A percentile compares a stretch with the other conserved stretches of the same genome.
phyloP scores from a whole-genome alignment of 2,113 vertebrate genomes.

The Silurus glanis region DNA sequence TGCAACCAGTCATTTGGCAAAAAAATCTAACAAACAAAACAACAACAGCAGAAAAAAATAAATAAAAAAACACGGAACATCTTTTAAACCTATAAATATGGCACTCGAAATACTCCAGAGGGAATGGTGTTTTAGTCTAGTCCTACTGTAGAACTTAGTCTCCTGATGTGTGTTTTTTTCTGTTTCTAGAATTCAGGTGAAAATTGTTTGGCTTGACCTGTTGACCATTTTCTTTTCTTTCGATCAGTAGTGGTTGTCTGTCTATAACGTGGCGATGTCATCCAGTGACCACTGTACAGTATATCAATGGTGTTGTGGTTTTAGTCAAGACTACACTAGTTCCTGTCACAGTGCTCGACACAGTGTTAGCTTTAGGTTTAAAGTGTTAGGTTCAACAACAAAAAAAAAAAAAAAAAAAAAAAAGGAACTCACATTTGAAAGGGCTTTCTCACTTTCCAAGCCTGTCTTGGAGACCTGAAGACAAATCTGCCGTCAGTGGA shows the following conservation, averaged over 20 bases:
- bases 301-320: slow-evolving; percentile 49
- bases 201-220: slow-evolving; percentile 56
- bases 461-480: slow-evolving; percentile 64
- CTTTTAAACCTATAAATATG: slow-evolving; percentile 59
- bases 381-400: slow-evolving; percentile 45
- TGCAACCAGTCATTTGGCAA: slow-evolving; percentile 51
- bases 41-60: no score
- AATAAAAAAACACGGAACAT: slow-evolving; percentile 33
- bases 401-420: slow-evolving; percentile 36
- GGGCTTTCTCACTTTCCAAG: slow-evolving; percentile 77
- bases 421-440: slow-evolving; percentile 63
- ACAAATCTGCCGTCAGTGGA: slow-evolving; percentile 69
- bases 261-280: slow-evolving; percentile 55
- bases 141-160: slow-evolving; percentile 64
- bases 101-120: slow-evolving; percentile 51
- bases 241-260: slow-evolving; percentile 63
- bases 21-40: background rate
- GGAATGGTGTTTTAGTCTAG: slow-evolving; percentile 59
- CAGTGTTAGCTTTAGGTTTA: slow-evolving; percentile 46
- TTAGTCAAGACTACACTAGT: slow-evolving; percentile 54
- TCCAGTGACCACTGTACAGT: slow-evolving; percentile 47
- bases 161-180: slow-evolving; percentile 45
- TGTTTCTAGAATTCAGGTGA: slow-evolving; percentile 59
- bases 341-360: slow-evolving; percentile 54
- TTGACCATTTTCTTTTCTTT: slow-evolving; percentile 52